phyloP scores from a whole-genome alignment of 2,797 vertebrate genomes.

The Aldrovandia affinis region DNA sequence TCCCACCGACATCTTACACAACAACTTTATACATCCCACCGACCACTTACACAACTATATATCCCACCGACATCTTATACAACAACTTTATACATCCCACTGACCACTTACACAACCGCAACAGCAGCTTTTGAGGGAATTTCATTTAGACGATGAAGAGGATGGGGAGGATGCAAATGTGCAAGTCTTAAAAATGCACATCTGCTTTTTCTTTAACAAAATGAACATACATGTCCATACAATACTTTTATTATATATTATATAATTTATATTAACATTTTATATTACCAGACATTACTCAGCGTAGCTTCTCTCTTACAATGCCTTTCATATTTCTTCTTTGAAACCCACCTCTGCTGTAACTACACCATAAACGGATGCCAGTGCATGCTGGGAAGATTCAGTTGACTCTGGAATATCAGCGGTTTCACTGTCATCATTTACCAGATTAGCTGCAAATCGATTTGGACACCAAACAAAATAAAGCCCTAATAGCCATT shows the following conservation, averaged over 20 bases:
- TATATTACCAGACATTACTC: not conserved
- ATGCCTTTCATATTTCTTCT: not conserved
- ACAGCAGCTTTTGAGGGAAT: too few relatives aligned
- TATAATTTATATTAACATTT: not conserved
- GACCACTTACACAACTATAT: too few relatives aligned
- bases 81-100: not conserved
- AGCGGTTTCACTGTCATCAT: not conserved
- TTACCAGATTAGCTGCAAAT: constrained; percentile 6
- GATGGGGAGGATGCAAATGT: not conserved
- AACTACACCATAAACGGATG: not conserved
- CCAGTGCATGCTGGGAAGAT: constrained; percentile 26
- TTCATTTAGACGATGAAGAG: not conserved
- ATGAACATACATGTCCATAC: not conserved
- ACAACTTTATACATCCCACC: too few relatives aligned
- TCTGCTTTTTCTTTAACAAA: not conserved
- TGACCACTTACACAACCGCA: not conserved
- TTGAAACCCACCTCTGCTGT: not conserved
- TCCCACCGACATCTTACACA: too few relatives aligned
- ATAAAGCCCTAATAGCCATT: not conserved
- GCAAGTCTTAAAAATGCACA: not conserved
- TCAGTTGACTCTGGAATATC: constrained; percentile 3
- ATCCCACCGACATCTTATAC: too few relatives aligned
- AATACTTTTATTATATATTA: not conserved
- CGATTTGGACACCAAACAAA: not conserved
- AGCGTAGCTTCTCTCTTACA: not conserved